A percentile compares a stretch with the other conserved stretches of the same genome.
Evolutionary conservation across 1,140 invertebrate genomes (phyloP).

Genomic region (Euura saliciscinereae): DNA sequence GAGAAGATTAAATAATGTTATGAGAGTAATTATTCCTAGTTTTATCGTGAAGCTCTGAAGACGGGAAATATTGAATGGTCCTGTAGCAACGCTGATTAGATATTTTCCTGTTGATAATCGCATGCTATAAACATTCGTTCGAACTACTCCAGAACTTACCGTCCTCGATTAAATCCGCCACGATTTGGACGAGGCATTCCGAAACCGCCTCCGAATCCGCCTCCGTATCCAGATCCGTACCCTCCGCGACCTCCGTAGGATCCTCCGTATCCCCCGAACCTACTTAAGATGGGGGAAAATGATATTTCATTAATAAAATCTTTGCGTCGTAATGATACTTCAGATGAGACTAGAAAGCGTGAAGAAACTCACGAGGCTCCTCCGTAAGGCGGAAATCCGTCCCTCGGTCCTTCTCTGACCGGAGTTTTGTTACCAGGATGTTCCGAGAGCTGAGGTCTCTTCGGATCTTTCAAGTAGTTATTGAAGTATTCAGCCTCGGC

Average conservation of each 20-base stretch:
- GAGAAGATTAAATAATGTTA: no score
- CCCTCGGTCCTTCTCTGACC: constrained; percentile 48
- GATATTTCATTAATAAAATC: no score
- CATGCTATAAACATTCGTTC: no score
- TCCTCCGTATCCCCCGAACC: constrained; percentile 50
- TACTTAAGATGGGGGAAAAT: constrained; percentile 10
- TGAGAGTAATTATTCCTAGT: no score
- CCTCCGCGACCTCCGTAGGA: constrained; percentile 42
- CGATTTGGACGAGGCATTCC: constrained; percentile 51
- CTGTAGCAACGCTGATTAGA: no score
- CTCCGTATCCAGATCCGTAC: constrained; percentile 46
- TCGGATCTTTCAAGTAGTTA: constrained; percentile 95
- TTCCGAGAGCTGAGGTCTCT: constrained; percentile 92
- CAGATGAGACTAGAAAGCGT: not conserved
- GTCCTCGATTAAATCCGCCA: constrained; percentile 60
- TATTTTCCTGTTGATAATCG: no score
- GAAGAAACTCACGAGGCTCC: constrained; percentile 54
- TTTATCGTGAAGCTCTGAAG: no score
- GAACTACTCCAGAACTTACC: constrained; percentile 40
- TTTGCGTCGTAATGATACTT: not conserved
- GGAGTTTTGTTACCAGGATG: constrained; percentile 72
- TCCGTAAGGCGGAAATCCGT: constrained; percentile 57
- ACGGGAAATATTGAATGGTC: no score
- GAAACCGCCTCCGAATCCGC: constrained; percentile 58
- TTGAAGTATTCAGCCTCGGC: constrained; percentile 98